Base-by-base conservation (phyloP, 2,113 vertebrate genomes). In the Corythaeola cristata region DNA sequence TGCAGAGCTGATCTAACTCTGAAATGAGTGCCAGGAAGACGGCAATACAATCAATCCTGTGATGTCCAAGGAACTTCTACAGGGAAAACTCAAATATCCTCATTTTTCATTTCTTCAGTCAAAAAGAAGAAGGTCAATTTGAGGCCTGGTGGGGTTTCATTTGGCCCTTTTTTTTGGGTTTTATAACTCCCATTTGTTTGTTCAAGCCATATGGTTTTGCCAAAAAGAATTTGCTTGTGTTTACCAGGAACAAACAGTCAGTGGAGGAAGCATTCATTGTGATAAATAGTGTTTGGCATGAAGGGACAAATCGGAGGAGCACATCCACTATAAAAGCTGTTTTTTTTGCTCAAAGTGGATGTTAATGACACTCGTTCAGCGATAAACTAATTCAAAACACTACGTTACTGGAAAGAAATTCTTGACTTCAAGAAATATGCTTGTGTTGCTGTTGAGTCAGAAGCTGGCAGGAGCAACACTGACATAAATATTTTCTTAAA, bases 321-420 rank as follows among this genome's bases (percentile, higher is more conserved):
- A 78, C 35, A 89, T 72, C 62, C 91, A 91, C 81, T 79, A 89
- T 74, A 82, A 86, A 92, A 86, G 67, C 67, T 83, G 85, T 74
- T 94, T 62, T 62, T 83, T 89, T 87, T 83, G 39, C 82, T 87
- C 56, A 52, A 52, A 94, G 56, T 89, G 56, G 79, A 94, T 87
- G 81, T 79, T 96, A 94, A 94, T 83, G 89, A 86, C 76, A 96
- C 81, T 86, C 1, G 1, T 79, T 79, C 56, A 79, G 72, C 66
- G 85, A 96, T 86, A 87, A 96, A 79, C 76, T 92, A 82, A 89
- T 86, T 92, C 85, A 89, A 86, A 92, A 94, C 85, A 79, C 73
- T 83, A 73, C 1, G 8, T 82, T 86, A 94, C 60, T 94, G 67
- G 77, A 89, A 93, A 89, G 55, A 89, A 86, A 74, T 95, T 60